phyloP scores from a whole-genome alignment of 2,113 vertebrate genomes.

The Embiotoca jacksoni region DNA sequence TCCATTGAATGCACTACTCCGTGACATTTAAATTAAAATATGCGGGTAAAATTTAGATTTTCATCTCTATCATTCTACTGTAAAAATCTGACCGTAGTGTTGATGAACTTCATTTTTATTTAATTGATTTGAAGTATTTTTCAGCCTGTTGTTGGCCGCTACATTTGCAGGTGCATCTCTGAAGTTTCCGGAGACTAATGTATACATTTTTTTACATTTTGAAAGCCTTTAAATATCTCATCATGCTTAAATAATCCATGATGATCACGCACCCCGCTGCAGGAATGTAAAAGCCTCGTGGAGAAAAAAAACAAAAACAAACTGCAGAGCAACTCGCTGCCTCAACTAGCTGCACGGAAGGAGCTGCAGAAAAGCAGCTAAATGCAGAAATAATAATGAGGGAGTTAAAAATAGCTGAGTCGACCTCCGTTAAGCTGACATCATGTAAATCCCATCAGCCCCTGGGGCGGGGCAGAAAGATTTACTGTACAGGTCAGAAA shows the following conservation, averaged over 20 bases:
- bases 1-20: no score
- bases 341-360: slow-evolving; percentile 37
- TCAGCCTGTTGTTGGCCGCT: no score
- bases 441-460: slow-evolving; percentile 68
- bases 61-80: no score
- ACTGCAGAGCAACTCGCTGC: slow-evolving; percentile 2
- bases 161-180: no score
- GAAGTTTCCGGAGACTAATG: no score
- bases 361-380: slow-evolving; percentile 49
- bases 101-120: no score
- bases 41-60: no score
- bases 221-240: background rate
- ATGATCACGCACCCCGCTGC: background rate
- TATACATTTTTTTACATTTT: background rate
- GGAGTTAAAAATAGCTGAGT: slow-evolving; percentile 59
- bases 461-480: slow-evolving; percentile 35
- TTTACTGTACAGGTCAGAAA: slow-evolving; percentile 43
- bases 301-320: no score
- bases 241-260: slow-evolving; percentile 13
- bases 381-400: slow-evolving; percentile 58
- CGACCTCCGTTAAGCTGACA: slow-evolving; percentile 56
- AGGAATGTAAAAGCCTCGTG: background rate
- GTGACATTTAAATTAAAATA: no score
- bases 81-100: no score
- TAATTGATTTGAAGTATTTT: no score